A percentile compares a stretch with the other conserved stretches of the same genome.
phyloP scores from a whole-genome alignment of 1,140 invertebrate species.

The Drosophila nasuta region DNA sequence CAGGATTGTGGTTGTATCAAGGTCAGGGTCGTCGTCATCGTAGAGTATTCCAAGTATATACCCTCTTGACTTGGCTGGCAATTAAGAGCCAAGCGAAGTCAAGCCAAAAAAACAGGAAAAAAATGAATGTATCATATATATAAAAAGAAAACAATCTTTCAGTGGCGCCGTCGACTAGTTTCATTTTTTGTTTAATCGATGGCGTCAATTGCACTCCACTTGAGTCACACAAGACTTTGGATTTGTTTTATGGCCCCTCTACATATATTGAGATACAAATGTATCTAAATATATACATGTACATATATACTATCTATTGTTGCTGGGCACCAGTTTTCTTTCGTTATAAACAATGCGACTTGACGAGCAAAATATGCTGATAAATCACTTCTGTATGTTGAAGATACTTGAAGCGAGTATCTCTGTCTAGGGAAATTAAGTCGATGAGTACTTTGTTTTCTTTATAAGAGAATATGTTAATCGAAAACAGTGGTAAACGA shows the following conservation, averaged over 20 bases:
- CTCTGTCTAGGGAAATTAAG: background rate
- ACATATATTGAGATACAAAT: conserved; percentile 36
- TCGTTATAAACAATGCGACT: conserved; percentile 7
- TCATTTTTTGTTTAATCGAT: conserved; percentile 72
- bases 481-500: no score
- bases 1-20: background rate
- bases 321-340: background rate
- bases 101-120: background rate
- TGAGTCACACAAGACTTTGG: conserved; percentile 25
- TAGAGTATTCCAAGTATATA: background rate
- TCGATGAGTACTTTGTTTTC: no score
- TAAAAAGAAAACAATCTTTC: conserved; percentile 10
- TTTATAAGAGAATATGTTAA: no score
- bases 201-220: conserved; percentile 71
- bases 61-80: conserved; percentile 6
- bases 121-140: background rate
- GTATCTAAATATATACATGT: background rate
- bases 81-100: conserved; percentile 8
- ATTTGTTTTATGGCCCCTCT: conserved; percentile 9
- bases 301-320: background rate
- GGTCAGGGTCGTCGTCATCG: conserved; percentile 10
- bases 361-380: conserved; percentile 8
- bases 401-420: background rate
- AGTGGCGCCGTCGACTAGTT: conserved; percentile 12
- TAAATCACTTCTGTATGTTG: background rate